Evolutionary conservation across 2,888 invertebrate genomes (phyloP), one percentile per base, ranked within the genome.

Genomic region (Phania funesta): DNA sequence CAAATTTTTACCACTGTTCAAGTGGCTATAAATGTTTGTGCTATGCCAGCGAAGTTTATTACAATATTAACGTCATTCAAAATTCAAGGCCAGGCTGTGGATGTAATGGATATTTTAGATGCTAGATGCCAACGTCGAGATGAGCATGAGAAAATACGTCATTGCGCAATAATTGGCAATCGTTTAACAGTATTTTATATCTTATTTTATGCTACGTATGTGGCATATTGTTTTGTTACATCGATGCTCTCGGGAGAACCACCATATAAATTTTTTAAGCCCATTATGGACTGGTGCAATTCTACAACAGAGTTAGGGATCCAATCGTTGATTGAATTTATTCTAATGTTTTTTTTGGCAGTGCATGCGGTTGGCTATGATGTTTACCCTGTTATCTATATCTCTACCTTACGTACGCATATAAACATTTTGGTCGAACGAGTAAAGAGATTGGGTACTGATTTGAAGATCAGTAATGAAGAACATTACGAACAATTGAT

Each of bases 1-100:
- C 84, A 85, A n/a, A 26, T 87, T 22, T 68, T 87, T 11, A 86
- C 86, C 18, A 86, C 87, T 5, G 20, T 87, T 1, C 87, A 87
- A 62, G 86, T 83, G 38, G 85, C 81, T 44, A 80, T 87, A 20
- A 80, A 87, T 73, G 85, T 85, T 0, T 85, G 71, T 16, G 84
- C 80, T 6, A 67, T 85, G 20, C 82, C 86, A 0, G 22, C 76
- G 0, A 87, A 87, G 74, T 75, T 86, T 1, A 41, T 83, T n/a
- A 64, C 80, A 0, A 11, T 87, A 22, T 74, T 50, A 2, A 70
- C 77, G 22, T 52, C 65, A 3, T 18, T 86, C 9, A 56, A 38
- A 0, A 48, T 71, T 9, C 26, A 87, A 41, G 75, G 74, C 0
- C 16, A 54, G 6, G 79, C 84, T 2, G 74, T 86, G 20, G 38